Evolutionary conservation across 2,797 vertebrate genomes (phyloP).

Genomic region (Lerista edwardsae): DNA sequence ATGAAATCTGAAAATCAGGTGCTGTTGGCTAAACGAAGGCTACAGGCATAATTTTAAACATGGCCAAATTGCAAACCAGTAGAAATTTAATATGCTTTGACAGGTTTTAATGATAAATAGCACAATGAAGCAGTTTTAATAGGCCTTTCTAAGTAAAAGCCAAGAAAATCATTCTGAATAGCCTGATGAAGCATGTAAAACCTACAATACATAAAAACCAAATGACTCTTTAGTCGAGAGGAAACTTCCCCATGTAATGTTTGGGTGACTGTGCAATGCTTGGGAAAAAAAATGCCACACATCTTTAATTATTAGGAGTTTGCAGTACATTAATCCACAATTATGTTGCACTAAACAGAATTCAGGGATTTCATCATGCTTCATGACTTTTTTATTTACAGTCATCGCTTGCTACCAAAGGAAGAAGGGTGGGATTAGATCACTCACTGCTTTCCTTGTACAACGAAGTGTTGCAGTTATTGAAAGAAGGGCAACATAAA

Average conservation of each 20-base stretch:
- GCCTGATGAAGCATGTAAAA: not conserved
- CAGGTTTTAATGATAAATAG: not conserved
- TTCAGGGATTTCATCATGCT: not conserved
- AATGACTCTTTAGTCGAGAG: not conserved
- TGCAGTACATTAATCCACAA: not conserved
- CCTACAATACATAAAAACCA: not conserved
- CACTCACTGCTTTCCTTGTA: not conserved
- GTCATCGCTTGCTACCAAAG: rapidly evolving
- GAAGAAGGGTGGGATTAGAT: not conserved
- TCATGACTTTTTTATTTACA: not conserved
- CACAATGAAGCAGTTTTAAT: not conserved
- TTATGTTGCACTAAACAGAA: not conserved
- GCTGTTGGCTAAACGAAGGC: not conserved
- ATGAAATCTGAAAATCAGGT: rapidly evolving
- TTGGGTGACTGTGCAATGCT: rapidly evolving
- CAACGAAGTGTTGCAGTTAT: rapidly evolving
- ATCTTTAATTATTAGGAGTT: not conserved
- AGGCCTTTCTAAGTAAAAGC: not conserved
- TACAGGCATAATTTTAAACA: not conserved
- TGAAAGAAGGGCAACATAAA: not conserved
- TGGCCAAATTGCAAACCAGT: not conserved
- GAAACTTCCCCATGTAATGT: rapidly evolving
- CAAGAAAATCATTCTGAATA: not conserved
- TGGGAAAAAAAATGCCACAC: not conserved
- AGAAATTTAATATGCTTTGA: not conserved